These are phyloP conservation scores for Drosophila punjabiensis DNA, from an alignment of 1,140 invertebrate genomes.

Conservation along the genomic window DNA sequence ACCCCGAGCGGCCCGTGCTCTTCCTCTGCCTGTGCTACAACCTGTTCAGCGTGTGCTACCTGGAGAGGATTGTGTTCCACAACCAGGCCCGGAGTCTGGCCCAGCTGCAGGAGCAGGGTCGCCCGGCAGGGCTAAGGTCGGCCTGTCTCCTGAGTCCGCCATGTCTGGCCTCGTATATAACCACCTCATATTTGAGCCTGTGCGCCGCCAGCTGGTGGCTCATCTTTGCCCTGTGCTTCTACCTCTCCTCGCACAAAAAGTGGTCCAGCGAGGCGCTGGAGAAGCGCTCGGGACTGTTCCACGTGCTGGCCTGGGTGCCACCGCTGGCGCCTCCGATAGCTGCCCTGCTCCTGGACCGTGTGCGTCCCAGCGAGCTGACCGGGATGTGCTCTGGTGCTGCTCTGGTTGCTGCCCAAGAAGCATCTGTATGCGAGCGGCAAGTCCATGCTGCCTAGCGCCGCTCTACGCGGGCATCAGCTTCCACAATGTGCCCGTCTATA, in stretches of 20 bases:
- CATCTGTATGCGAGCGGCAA: conserved; percentile 78
- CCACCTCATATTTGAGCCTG: conserved; percentile 93
- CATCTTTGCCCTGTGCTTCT: conserved; percentile 93
- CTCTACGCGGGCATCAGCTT: conserved; percentile 84
- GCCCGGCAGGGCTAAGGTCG: conserved; percentile 65
- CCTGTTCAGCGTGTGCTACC: conserved; percentile 88
- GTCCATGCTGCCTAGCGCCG: conserved; percentile 51
- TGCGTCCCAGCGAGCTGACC: conserved; percentile 91
- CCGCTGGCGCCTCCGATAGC: conserved; percentile 92
- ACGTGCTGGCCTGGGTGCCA: conserved; percentile 93
- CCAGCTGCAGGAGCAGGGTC: conserved; percentile 86
- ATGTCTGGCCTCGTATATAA: conserved; percentile 94
- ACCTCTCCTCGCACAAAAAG: conserved; percentile 93
- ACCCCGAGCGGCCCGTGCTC: conserved; percentile 94
- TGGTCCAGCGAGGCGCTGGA: conserved; percentile 96
- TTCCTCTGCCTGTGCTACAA: conserved; percentile 95
- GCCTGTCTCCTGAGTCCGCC: conserved; percentile 91
- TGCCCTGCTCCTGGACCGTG: conserved; percentile 88
- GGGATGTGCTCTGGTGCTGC: conserved; percentile 88
- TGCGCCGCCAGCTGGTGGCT: conserved; percentile 94
- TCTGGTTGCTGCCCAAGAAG: conserved; percentile 84
- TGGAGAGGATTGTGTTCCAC: conserved; percentile 84
- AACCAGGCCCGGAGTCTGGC: conserved; percentile 88
- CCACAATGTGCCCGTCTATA: conserved; percentile 83
- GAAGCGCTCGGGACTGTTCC: conserved; percentile 92